Base-by-base conservation (phyloP, 1,140 invertebrate genomes). In the Chironomus tepperi region DNA sequence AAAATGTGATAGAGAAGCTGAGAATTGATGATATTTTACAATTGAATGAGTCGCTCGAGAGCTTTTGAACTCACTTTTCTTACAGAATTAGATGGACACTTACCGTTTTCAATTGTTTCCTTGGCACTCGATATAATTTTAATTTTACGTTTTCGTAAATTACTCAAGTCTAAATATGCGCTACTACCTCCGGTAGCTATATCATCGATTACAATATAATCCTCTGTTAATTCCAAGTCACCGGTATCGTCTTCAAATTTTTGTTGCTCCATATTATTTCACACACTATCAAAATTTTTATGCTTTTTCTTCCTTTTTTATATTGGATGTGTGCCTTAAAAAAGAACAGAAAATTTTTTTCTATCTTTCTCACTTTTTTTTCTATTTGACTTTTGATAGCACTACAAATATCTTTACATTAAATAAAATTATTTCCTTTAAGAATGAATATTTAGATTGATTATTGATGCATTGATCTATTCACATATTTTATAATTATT, bases 121-220 rank as follows among this genome's bases (percentile, higher is more conserved):
- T 82, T 83, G 77, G 81, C 81, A 79, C 81, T 82, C 74, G 81
- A 81, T 77, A 83, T 82, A 75, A 83, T 81, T 80, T 82, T 83
- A 70, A 82, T 81, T 78, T 82, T 83, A 74, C 81, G 81, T 75
- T 81, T 77, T 75, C 81, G 77, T 75, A 82, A 78, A 79, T 83
- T 70, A 10, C 65, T 83, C 74, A 81, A 82, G 78, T 81, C 81
- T 70, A 81, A 81, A 77, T 81, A 81, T 76, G 80, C 82, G 12
- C 42, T 42, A 76, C 80, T 80, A 76, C 81, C 79, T 74, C 77
- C 81, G 77, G 80, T 75, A 24, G 18, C 75, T 64, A 67, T 80
- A 57, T 78, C 77, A 73, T 77, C 75, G 57, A 70, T 15, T 21
- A 70, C 65, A 7, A 70, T 8, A 70, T 70, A 70, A 70, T 70